Conservation (phyloP, 2,888 invertebrate species). For the Noctua pronuba region DNA sequence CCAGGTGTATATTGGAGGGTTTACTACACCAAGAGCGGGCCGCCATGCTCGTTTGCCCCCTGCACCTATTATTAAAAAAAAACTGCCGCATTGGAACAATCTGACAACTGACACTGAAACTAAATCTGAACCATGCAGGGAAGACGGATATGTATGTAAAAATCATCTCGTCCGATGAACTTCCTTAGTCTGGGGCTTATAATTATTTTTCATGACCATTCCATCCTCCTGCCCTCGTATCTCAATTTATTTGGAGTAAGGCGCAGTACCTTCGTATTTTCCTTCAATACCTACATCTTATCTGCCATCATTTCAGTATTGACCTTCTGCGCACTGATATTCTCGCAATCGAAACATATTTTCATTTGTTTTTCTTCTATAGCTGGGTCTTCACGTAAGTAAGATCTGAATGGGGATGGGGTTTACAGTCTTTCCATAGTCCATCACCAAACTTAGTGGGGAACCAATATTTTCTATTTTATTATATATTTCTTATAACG, state of each 20-base stretch:
- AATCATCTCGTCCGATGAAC: constrained; percentile 25
- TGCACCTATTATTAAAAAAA: constrained; percentile 38
- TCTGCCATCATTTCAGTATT: constrained; percentile 2
- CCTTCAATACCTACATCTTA: not conserved
- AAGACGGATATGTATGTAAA: constrained; percentile 52
- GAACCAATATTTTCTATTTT: not conserved
- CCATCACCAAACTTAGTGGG: not conserved
- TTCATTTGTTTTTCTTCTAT: not conserved
- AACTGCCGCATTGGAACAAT: constrained; percentile 31
- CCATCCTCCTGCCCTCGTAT: not conserved
- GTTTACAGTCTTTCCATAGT: not conserved
- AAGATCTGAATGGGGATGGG: not conserved
- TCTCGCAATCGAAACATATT: not conserved
- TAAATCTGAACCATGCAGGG: constrained; percentile 34
- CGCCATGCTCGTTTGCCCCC: constrained; percentile 35
- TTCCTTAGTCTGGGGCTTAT: constrained; percentile 22
- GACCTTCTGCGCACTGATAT: not conserved
- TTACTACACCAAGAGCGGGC: constrained; percentile 32
- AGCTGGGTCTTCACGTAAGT: constrained; percentile 5
- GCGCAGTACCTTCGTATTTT: not conserved
- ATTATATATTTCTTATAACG: not conserved
- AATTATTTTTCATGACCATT: not conserved
- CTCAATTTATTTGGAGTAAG: not conserved
- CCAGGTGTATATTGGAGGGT: constrained; percentile 42
- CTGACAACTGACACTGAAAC: constrained; percentile 16